Percentiles rank a stretch among this genome's conserved stretches.
These are phyloP conservation scores for Aulostomus chinensis DNA, from an alignment of 2,797 vertebrate species.

Conservation along the genomic window DNA sequence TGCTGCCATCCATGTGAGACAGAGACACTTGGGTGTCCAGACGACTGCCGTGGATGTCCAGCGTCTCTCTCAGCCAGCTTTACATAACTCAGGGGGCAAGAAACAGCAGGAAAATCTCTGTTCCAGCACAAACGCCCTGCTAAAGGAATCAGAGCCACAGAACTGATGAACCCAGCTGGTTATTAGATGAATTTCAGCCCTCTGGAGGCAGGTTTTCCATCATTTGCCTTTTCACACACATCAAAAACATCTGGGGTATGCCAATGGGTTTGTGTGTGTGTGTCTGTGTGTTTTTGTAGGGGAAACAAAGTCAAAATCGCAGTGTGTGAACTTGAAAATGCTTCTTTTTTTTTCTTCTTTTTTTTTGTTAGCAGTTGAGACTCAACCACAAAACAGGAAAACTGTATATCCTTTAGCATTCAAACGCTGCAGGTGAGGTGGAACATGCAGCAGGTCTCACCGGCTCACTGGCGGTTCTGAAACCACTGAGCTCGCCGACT, in stretches of 20 bases:
- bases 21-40: conserved; percentile 25
- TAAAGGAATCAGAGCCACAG: conserved; percentile 67
- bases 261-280: too few species aligned
- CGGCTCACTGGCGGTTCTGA: too few species aligned
- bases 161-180: conserved; percentile 63
- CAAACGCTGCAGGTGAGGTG: not conserved
- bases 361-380: conserved; percentile 37
- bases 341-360: too few species aligned
- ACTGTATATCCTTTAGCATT: conserved; percentile 10
- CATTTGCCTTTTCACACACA: conserved; percentile 45
- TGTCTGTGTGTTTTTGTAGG: conserved; percentile 43
- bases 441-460: too few species aligned
- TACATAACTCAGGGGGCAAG: conserved; percentile 55
- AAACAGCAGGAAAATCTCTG: conserved; percentile 49
- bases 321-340: conserved; percentile 26
- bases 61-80: conserved; percentile 45
- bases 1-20: conserved; percentile 19
- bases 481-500: too few species aligned
- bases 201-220: conserved; percentile 62
- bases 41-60: conserved; percentile 38
- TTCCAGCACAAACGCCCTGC: conserved; percentile 60
- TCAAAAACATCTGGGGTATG: conserved; percentile 46
- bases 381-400: conserved; percentile 12
- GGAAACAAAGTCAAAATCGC: conserved; percentile 29
- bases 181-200: conserved; percentile 48